These are phyloP conservation scores for Molossus alvarezi DNA, from an alignment of 2,797 vertebrate genomes.

Conservation along the genomic window DNA sequence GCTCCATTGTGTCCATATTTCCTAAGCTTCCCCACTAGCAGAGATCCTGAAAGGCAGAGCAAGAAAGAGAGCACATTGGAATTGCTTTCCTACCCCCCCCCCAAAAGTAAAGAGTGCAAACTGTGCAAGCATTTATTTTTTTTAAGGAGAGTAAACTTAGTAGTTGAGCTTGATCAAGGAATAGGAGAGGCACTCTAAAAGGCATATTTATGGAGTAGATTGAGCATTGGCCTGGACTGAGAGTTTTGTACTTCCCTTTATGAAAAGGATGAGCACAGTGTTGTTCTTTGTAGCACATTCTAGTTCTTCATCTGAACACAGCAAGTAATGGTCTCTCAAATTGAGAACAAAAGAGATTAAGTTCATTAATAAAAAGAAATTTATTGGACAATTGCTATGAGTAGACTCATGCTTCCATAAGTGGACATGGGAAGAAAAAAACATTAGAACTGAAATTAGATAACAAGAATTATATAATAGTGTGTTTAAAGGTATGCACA, in stretches of 20 bases:
- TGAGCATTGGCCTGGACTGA: not conserved
- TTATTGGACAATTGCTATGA: not conserved
- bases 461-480: not conserved
- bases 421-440: not conserved
- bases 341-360: slow-evolving; percentile 53
- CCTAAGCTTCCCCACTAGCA: not conserved
- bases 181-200: not conserved
- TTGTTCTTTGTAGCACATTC: not conserved
- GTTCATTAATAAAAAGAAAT: not conserved
- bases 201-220: not conserved
- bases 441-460: not conserved
- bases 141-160: not conserved
- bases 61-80: not conserved
- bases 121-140: not conserved
- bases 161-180: not conserved
- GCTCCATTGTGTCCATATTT: not conserved
- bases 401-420: not conserved
- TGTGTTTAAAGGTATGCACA: not conserved
- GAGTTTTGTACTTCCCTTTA: not conserved
- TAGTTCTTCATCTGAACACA: not conserved
- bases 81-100: not conserved
- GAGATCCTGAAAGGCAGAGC: not conserved
- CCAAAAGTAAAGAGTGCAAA: not conserved
- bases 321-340: not conserved
- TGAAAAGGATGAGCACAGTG: not conserved